Conservation (phyloP, 2,113 vertebrate species). For the Gambusia holbrooki region DNA sequence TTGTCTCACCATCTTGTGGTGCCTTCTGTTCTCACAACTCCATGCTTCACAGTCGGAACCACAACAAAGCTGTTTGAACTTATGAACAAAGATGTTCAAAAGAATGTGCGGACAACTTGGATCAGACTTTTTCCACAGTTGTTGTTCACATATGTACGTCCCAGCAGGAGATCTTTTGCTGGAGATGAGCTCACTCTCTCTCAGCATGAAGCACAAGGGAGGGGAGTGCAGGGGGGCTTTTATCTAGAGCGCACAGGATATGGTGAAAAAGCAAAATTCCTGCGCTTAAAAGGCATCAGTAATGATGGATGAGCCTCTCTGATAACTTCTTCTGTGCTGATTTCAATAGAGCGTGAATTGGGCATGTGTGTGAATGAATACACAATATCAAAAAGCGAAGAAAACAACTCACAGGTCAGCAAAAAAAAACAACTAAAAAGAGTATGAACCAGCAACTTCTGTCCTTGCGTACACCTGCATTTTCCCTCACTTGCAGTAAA, state of each 20-base stretch:
- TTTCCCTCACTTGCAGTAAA: neutral
- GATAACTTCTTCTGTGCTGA: neutral
- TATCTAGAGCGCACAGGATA: neutral
- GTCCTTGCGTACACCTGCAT: neutral
- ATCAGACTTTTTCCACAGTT: conserved; percentile 2
- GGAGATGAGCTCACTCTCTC: neutral
- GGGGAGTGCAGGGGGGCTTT: neutral
- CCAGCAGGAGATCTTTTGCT: conserved; percentile 8
- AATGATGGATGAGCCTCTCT: neutral
- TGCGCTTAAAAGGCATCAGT: neutral
- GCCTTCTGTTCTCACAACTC: conserved; percentile 8
- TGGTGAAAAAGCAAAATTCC: neutral
- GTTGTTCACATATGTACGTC: conserved; percentile 6
- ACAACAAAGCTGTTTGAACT: neutral
- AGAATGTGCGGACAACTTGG: conserved; percentile 1
- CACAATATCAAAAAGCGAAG: neutral
- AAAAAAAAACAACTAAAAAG: neutral
- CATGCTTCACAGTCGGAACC: neutral
- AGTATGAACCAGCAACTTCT: neutral
- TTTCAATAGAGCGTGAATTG: neutral
- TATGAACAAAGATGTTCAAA: conserved; percentile 3
- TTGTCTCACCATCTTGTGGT: neutral
- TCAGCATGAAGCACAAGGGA: neutral
- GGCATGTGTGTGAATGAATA: neutral
- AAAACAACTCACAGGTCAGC: neutral